phyloP scores from a whole-genome alignment of 2,797 vertebrate genomes.

The Pseudochirops corinnae region DNA sequence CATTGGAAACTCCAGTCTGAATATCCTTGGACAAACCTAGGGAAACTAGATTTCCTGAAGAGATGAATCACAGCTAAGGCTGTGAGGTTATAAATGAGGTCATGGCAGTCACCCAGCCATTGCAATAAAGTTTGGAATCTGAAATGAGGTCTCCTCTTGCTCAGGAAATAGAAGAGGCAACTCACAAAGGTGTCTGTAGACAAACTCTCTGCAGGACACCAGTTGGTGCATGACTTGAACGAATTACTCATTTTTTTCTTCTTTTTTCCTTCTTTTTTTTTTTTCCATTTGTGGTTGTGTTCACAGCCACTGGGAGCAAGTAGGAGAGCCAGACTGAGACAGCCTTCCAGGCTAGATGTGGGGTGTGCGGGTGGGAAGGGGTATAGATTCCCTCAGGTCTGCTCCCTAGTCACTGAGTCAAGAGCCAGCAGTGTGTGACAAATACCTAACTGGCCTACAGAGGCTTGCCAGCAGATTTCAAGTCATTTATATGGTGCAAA shows the following conservation, averaged over 20 bases:
- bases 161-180: slow-evolving; percentile 84
- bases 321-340: slow-evolving; percentile 6
- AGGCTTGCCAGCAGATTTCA: background rate
- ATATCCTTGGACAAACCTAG: slow-evolving; percentile 53
- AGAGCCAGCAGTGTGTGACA: background rate
- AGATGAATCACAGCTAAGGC: slow-evolving; percentile 79
- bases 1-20: background rate
- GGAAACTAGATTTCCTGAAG: slow-evolving; percentile 78
- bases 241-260: slow-evolving; percentile 72
- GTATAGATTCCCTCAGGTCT: background rate
- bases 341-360: slow-evolving; percentile 57
- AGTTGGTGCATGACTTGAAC: slow-evolving; percentile 70
- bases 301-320: slow-evolving; percentile 33
- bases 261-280: background rate
- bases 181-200: slow-evolving; percentile 84
- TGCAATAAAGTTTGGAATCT: slow-evolving; percentile 82
- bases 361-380: background rate
- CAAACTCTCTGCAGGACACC: slow-evolving; percentile 83
- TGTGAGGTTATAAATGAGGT: slow-evolving; percentile 68
- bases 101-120: slow-evolving; percentile 81
- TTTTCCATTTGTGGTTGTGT: slow-evolving; percentile 32
- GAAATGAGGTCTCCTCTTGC: slow-evolving; percentile 79
- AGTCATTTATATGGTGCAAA: background rate
- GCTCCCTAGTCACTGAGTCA: slow-evolving; percentile 2
- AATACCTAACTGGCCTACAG: background rate